Evolutionary conservation across 2,888 invertebrate species (phyloP), one percentile per base, ranked within the genome.

Genomic region (Limnephilus rhombicus): DNA sequence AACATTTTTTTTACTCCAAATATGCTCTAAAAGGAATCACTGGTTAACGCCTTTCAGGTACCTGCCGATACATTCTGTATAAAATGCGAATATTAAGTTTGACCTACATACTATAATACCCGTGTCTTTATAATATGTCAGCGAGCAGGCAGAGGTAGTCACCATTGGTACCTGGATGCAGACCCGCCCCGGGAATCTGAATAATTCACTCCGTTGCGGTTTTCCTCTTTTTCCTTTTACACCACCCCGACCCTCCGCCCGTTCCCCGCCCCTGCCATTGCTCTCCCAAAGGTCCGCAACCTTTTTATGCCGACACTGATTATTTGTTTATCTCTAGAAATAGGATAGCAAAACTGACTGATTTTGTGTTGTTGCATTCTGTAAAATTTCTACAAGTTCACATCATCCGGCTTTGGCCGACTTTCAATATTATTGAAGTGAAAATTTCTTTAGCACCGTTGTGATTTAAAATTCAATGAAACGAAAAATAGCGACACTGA

Each of bases 161-260:
- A 15, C 29, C 31, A 82, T 13, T 31, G 34, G 15, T 82, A 29
- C 34, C 34, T 82, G 29, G 29, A n/a, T 29, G 85, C 29, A 45
- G 37, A 45, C 85, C 34, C 13, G 34, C 29, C 82, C 45, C 24
- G 85, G 87, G 29, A 68, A 87, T 87, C 53, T 87, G 87, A 87
- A 87, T 87, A 87, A 68, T 87, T 87, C 34, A 87, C 87, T 87
- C 85, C 34, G 34, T 34, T 53, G 87, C 87, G 87, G 87, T 85
- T 85, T 85, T 85, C 85, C 85, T 41, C 85, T 85, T 85, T 85
- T 87, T 68, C 87, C 87, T 68, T 87, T 68, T 31, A 68, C 87
- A 53, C 87, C 87, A 24, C 87, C 87, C 87, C 68, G 68, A 68
- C 9, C 68, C 24, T 68, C 24, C 9, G 9, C 37, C 83, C 41